phyloP scores from a whole-genome alignment of 2,113 vertebrate genomes.

The Solenodon paradoxus region DNA sequence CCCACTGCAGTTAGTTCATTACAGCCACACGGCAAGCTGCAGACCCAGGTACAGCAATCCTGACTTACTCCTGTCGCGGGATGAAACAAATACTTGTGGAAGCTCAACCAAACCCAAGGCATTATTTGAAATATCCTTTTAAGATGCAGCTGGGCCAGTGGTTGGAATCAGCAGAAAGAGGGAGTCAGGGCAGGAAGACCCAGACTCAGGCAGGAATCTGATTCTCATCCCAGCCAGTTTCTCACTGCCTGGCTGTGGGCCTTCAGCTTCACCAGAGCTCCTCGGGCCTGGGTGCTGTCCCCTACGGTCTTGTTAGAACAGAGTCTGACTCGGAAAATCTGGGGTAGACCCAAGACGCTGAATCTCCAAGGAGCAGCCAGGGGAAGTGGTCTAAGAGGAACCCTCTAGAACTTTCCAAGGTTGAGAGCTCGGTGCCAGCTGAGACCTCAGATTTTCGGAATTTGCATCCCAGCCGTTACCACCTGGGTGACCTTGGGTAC shows the following conservation, averaged over 20 bases:
- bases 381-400: too few relatives aligned
- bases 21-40: too few relatives aligned
- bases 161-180: background rate
- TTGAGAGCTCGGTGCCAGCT: too few relatives aligned
- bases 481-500: background rate
- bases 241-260: too few relatives aligned
- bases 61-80: background rate
- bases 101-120: background rate
- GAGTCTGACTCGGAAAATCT: background rate
- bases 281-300: too few relatives aligned
- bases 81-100: background rate
- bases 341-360: background rate
- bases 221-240: background rate
- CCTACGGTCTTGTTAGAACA: background rate
- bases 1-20: too few relatives aligned
- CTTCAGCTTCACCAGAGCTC: too few relatives aligned
- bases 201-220: background rate
- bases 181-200: background rate
- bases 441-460: background rate
- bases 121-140: background rate
- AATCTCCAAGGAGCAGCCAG: fast-evolving
- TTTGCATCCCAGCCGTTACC: background rate
- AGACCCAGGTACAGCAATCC: too few relatives aligned
- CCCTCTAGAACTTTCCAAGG: background rate
- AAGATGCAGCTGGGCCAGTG: background rate